Base-by-base conservation (phyloP, 2,797 vertebrate genomes). In the Tauraco hartlaubi region DNA sequence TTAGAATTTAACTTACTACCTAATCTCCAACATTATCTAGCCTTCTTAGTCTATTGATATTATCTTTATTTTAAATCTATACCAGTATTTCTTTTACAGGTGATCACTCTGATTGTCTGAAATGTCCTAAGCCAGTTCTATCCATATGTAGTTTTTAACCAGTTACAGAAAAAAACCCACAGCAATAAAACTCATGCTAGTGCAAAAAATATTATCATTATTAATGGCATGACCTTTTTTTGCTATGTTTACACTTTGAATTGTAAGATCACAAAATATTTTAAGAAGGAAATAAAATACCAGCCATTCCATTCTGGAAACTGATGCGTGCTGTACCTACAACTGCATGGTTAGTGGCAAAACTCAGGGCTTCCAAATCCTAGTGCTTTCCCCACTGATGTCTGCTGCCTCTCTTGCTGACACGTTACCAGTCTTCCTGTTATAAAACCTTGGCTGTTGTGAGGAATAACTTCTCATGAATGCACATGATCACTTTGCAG, bases 331-430 rank as follows among this genome's bases (percentile, higher is more conserved):
- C 3, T 41, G 8, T 33, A 73, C 15, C 3, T 59, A 44, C 76
- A 92, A 31, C 9, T 48, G 11, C 10, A 56, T 15, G 49, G 14
- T 29, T 51, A 29, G 37, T 26, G 29, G 11, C 20, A 68, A 37
- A 82, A 19, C 17, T 75, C 1, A 3, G 48, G 35, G 10, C 20
- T 67, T 76, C 59, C 14, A 59, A 43, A 85, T 39, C 63, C 51
- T 64, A 1, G 0, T 18, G 12, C 7, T 41, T 6, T 55, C 10
- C 46, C 19, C 21, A 17, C 8, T 8, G 14, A 85, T 31, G 5
- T 41, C 17, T 66, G 15, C 25, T 91, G 44, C 41, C 9, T 44
- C 9, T 59, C 1, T 1, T 63, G 16, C 41, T 78, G 41, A 44
- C 37, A 72, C 7, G 41, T 55, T 21, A 28, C 21, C 16, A 9